Evolutionary conservation across 2,113 vertebrate species (phyloP), one percentile per base, ranked within the genome.

Genomic region (Xiphorhynchus elegans): DNA sequence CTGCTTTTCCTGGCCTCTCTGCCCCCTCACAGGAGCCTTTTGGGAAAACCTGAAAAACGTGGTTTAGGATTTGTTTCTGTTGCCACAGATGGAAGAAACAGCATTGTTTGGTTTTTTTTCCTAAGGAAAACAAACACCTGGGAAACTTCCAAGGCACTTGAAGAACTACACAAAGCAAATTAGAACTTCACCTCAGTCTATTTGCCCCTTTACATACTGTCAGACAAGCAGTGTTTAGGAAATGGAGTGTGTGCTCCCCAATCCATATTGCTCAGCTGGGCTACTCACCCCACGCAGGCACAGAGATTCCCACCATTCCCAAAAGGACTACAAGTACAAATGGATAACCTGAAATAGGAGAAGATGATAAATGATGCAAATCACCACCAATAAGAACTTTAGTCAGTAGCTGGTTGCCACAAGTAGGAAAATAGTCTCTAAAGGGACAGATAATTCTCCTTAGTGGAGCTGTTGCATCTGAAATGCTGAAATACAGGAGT

Each of bases 21-120:
- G 77, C 26, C 80, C 49, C 80, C 73, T 49, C 44, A 1, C 64
- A 7, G 78, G 7, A 50, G 19, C 55, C 75, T 29, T 26, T 8
- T 7, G 53, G 42, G 77, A 19, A 68, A 80, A 56, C 3, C 23
- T 63, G 37, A 24, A 78, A 85, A 85, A 31, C 0, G 0, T 1
- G 8, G 15, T 49, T 75, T 69, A 33, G 39, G 70, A 8, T 16
- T 40, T 42, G 25, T 60, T 79, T 82, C 47, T 95, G n/a, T 28
- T 64, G 59, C 39, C 13, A 7, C 1, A 50, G 6, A 29, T 31
- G 13, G 20, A 64, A 87, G 18, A 50, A 93, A 16, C 1, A 69
- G 7, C 60, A 40, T 11, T 47, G 11, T 3, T 80, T 74, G 40
- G 25, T 19, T 69, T 19, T 64, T 50, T 56, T 58, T 10, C 3